Base-by-base conservation (phyloP, 2,113 vertebrate genomes). In the Danionella cerebrum region DNA sequence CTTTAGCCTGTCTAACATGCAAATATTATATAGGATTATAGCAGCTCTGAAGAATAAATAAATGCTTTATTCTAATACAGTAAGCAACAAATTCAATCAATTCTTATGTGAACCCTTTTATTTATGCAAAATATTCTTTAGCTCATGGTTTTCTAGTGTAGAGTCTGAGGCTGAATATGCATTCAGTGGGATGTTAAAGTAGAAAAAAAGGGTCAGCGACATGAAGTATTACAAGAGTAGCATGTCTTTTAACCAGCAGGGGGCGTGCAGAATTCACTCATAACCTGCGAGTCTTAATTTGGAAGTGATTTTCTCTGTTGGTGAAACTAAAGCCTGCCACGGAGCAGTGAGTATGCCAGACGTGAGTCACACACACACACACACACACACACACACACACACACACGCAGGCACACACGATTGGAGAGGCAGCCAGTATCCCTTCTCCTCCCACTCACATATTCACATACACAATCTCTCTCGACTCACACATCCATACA, bases 221-320 rank as follows among this genome's bases (percentile, higher is more conserved):
- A 33, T 10, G 4, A 33, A 5, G 9, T 33, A 3, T 33, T 21
- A 35, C 6, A 36, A 9, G 2, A n/a, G 29, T 25, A 55, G 51
- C 41, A 9, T 27, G 7, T 42, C 36, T 21, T 64, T 18, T 2
- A 33, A 27, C 73, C 76, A 78, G 35, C 54, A 73, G 76, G 58
- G 70, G 76, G 76, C 66, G 70, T 60, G 24, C 51, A 16, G 45
- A 52, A 54, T 66, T 78, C 64, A 71, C 53, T 47, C 44, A 59
- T 73, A 58, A 67, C 71, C 68, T 29, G 58, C 19, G 67, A 18
- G n/a, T 45, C 44, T 63, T 33, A 21, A 29, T 11, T 67, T 63
- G 52, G 41, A 73, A 60, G 45, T 9, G 24, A n/a, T n/a, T 51
- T 42, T 57, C 18, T 52, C 33, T 65, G 48, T 54, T 33, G 10